A percentile compares a stretch with the other conserved stretches of the same genome.
These are phyloP conservation scores for Okapia johnstoni DNA, from an alignment of 2,113 vertebrate genomes.

Conservation along the genomic window DNA sequence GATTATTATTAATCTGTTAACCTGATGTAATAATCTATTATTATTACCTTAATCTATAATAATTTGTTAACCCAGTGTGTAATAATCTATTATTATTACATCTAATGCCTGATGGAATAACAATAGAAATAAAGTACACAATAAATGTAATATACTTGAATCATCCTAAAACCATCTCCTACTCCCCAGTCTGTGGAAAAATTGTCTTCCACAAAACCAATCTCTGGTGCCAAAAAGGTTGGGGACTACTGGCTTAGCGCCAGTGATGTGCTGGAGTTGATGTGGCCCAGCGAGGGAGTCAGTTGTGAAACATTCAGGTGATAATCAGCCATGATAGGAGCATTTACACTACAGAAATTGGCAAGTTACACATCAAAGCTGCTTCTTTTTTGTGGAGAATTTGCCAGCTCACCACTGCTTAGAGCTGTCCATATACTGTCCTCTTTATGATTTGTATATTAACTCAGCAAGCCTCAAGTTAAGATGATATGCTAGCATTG, in stretches of 20 bases:
- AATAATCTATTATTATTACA: neutral
- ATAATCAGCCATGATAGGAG: neutral
- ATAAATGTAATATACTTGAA: neutral
- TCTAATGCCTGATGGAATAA: neutral
- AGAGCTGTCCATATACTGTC: neutral
- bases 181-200: neutral
- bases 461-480: slow-evolving; percentile 66
- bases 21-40: neutral
- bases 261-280: neutral
- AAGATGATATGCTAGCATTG: slow-evolving; percentile 62
- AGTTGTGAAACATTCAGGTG: neutral
- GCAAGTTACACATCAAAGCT: slow-evolving; percentile 15
- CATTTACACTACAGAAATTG: neutral
- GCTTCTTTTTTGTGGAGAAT: neutral
- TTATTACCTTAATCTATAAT: neutral
- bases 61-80: neutral
- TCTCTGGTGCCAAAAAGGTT: neutral
- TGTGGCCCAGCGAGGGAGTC: neutral
- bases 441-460: slow-evolving; percentile 28
- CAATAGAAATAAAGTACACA: neutral
- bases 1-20: neutral
- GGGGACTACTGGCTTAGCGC: neutral
- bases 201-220: neutral
- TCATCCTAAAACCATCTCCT: neutral
- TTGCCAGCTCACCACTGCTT: neutral